These are phyloP conservation scores for Mobula hypostoma DNA, from an alignment of 2,113 vertebrate genomes.

Conservation along the genomic window DNA sequence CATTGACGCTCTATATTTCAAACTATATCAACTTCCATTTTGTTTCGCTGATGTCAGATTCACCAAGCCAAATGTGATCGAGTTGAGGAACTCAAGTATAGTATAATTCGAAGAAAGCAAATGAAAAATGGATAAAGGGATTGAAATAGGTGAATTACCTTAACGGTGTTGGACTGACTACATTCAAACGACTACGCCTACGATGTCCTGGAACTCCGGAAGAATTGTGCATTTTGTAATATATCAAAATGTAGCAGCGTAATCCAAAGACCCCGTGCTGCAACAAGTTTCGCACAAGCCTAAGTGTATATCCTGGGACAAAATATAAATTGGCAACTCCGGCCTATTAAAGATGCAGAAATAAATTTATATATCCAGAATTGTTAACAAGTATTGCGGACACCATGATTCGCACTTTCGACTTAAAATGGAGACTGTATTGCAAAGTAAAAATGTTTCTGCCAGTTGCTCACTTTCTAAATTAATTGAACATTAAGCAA, in stretches of 20 bases:
- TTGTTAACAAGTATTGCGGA: neutral
- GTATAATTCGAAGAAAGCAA: neutral
- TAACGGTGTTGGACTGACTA: neutral
- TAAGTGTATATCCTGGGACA: neutral
- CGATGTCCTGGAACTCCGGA: neutral
- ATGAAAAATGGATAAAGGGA: neutral
- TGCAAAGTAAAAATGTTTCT: neutral
- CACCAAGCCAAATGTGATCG: neutral
- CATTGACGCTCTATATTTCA: neutral
- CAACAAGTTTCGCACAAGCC: slow-evolving; percentile 10
- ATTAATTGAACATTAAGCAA: neutral
- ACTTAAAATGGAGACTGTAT: neutral
- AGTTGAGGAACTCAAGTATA: neutral
- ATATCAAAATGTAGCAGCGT: neutral
- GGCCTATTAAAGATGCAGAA: neutral
- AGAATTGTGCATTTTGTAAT: neutral
- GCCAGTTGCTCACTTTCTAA: neutral
- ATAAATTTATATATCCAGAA: neutral
- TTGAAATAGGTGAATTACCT: neutral
- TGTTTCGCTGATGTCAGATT: neutral
- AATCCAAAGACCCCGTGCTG: neutral
- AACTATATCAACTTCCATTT: neutral
- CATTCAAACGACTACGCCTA: neutral
- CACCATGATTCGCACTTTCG: neutral
- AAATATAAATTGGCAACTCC: neutral